Percentiles rank a stretch among this genome's conserved stretches.
phyloP scores from a whole-genome alignment of 2,113 vertebrate species.

The Galbula dea region DNA sequence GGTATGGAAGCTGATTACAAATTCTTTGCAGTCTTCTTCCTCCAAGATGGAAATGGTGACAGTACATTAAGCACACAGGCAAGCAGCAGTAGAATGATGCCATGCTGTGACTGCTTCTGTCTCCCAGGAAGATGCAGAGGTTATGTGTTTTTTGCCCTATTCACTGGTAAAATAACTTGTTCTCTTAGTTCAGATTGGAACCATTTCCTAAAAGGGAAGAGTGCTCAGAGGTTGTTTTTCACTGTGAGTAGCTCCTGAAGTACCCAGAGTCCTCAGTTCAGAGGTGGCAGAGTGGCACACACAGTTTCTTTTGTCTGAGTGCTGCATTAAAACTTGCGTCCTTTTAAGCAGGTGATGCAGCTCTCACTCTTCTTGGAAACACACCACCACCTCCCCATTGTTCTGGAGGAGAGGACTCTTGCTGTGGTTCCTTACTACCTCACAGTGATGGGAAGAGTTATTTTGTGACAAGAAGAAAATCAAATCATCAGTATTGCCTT shows the following conservation, averaged over 20 bases:
- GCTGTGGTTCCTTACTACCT: not conserved
- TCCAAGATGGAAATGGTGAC: not conserved
- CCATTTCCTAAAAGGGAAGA: not conserved
- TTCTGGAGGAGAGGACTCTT: not conserved
- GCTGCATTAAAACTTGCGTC: not conserved
- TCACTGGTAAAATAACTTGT: not conserved
- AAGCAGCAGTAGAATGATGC: not conserved
- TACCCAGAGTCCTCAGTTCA: not conserved
- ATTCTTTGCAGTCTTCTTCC: not conserved
- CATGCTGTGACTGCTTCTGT: not conserved
- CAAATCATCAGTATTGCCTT: too few relatives aligned
- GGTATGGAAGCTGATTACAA: not conserved
- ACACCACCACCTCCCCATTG: not conserved
- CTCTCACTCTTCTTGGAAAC: not conserved
- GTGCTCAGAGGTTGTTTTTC: not conserved
- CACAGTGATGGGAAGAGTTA: not conserved
- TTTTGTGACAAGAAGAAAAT: not conserved
- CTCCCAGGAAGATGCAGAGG: not conserved
- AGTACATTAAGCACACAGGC: not conserved
- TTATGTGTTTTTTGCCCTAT: too few relatives aligned
- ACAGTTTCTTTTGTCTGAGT: not conserved
- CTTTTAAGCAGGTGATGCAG: not conserved
- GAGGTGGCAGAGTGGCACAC: not conserved
- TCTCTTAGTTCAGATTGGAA: not conserved
- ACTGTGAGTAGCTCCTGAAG: not conserved